Evolutionary conservation across 2,113 vertebrate genomes (phyloP), one percentile per base, ranked within the genome.

Genomic region (Malurus cyaneus): DNA sequence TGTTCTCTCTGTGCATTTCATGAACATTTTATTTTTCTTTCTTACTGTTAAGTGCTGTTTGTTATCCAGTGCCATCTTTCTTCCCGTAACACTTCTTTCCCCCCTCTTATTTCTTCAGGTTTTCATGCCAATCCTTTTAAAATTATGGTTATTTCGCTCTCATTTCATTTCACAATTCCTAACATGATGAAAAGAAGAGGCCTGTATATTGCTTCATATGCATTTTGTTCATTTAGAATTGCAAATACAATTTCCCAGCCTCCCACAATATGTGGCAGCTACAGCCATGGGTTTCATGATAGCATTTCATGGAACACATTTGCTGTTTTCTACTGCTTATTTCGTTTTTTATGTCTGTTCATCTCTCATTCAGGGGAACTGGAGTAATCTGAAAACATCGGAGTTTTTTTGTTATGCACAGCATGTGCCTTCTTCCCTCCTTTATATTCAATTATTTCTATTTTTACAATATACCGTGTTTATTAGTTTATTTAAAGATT

Each of bases 211-310:
- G 41, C 61, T 76, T 84, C 73, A 64, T 78, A 53, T 78, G 72
- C 52, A 70, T 88, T 92, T 91, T 56, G 11, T 64, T 74, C 65
- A 31, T 84, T 92, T 92, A 74, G 69, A 95, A 92, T 74, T 96
- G 94, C 89, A 95, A 94, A 92, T 86, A 64, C 34, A 64, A 34
- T 74, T 94, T 94, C 31, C 60, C 69, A 78, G 36, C 44, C 36
- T 96, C 73, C 56, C 39, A 74, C 39, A 92, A 47, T n/a, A 36
- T 60, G 52, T 71, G 49, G 11, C 60, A 92, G 77, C 56, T 84
- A 9, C n/a, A n/a, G 4, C 36, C 36, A 56, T 44, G 82, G 60
- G 7, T 44, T 93, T 90, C 83, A 52, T 49, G 56, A 72, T 32
- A 78, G 31, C 31, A 54, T 85, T 81, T 65, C 74, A 65, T 31